Conservation (phyloP, 1,140 invertebrate species). For the Anastrepha obliqua region DNA sequence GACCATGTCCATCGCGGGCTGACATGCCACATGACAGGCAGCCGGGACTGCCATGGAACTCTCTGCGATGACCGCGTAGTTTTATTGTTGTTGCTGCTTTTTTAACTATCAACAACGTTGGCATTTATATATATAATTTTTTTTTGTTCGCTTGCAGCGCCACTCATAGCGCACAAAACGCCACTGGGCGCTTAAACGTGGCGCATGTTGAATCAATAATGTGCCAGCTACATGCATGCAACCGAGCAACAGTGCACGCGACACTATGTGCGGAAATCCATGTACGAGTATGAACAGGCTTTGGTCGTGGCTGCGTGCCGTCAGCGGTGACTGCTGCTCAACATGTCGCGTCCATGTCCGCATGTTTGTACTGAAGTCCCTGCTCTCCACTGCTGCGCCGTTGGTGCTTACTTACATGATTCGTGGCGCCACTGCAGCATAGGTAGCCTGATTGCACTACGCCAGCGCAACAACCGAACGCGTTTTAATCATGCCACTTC, state of each 20-base stretch:
- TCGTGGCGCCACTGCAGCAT: not conserved
- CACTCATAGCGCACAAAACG: not conserved
- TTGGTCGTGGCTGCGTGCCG: not conserved
- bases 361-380: not conserved
- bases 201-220: slow-evolving; percentile 51
- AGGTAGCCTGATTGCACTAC: not conserved
- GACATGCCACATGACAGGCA: slow-evolving; percentile 26
- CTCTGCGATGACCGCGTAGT: not conserved
- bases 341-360: not conserved
- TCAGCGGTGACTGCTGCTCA: not conserved
- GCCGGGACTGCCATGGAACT: not conserved
- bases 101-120: not conserved
- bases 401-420: not conserved
- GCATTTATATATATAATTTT: not conserved
- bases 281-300: not conserved
- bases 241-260: not conserved
- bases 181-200: slow-evolving; percentile 41
- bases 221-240: slow-evolving; percentile 34
- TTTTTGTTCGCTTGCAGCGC: not conserved
- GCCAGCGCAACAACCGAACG: not conserved
- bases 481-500: slow-evolving; percentile 41
- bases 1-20: slow-evolving; percentile 40
- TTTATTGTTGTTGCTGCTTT: not conserved
- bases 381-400: not conserved
- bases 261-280: not conserved